These are phyloP conservation scores for Conops quadrifasciatus DNA, from an alignment of 2,888 invertebrate genomes.

Conservation along the genomic window DNA sequence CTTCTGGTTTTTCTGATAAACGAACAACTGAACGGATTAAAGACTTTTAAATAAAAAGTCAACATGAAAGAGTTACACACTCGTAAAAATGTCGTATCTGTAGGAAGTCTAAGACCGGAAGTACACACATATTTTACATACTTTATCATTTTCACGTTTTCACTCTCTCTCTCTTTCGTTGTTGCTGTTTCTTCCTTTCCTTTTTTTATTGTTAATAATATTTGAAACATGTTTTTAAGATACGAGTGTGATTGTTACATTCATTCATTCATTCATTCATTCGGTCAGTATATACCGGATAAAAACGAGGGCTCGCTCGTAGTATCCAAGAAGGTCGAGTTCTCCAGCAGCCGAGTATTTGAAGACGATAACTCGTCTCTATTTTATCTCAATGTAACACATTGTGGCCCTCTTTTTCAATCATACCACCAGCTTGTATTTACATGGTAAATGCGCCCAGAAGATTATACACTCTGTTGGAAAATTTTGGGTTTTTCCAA, in stretches of 20 bases:
- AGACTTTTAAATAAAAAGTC: too few relatives aligned
- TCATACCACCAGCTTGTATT: too few relatives aligned
- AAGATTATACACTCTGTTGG: too few relatives aligned
- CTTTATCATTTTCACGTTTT: constrained; percentile 23
- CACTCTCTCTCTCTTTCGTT: constrained; percentile 8
- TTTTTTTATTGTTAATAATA: background rate
- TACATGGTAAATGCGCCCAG: too few relatives aligned
- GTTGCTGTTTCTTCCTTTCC: background rate
- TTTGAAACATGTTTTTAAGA: constrained; percentile 4
- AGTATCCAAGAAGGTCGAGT: too few relatives aligned
- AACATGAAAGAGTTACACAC: too few relatives aligned
- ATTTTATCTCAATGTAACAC: constrained; percentile 20
- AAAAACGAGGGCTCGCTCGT: background rate
- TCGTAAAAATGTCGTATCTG: background rate
- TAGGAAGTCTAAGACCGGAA: constrained; percentile 17
- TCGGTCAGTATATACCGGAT: background rate
- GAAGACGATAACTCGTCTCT: constrained; percentile 10
- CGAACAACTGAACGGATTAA: too few relatives aligned
- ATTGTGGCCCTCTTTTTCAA: constrained; percentile 11
- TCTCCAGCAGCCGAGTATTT: background rate
- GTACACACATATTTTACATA: background rate
- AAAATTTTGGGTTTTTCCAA: background rate
- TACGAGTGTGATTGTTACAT: background rate
- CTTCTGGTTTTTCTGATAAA: too few relatives aligned
- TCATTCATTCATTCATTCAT: too few relatives aligned